Evolutionary conservation across 2,888 invertebrate species (phyloP).

Genomic region (Helobdella robusta): DNA sequence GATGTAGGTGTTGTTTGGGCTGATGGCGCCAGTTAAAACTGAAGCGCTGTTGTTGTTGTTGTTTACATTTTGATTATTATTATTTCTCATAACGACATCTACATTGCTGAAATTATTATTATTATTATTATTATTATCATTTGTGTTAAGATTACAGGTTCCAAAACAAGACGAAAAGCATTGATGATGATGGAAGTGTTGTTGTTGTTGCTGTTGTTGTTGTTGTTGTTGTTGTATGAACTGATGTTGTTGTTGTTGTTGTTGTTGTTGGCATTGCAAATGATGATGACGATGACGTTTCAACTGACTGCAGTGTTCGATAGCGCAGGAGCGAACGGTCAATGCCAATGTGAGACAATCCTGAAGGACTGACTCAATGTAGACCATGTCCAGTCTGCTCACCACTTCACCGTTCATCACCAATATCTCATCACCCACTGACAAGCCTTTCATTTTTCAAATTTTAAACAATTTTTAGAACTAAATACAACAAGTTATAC

Average conservation of each 20-base stretch:
- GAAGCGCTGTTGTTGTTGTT: background rate
- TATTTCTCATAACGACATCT: background rate
- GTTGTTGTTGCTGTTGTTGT: background rate
- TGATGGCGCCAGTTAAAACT: background rate
- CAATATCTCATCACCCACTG: slow-evolving; percentile 95
- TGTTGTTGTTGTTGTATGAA: background rate
- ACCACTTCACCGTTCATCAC: slow-evolving; percentile 96
- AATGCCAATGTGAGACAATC: slow-evolving; percentile 86
- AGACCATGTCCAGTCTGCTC: slow-evolving; percentile 98
- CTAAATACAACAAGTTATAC: too few species aligned
- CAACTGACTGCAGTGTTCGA: slow-evolving; percentile 54
- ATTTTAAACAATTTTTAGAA: too few species aligned
- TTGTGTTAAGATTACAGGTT: too few species aligned
- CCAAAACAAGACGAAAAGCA: too few species aligned
- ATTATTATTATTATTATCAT: background rate
- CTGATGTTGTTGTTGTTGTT: background rate
- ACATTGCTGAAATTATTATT: background rate
- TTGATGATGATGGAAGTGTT: too few species aligned
- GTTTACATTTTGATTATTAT: background rate
- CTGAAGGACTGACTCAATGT: slow-evolving; percentile 87
- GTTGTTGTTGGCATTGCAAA: slow-evolving; percentile 45
- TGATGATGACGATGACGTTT: background rate
- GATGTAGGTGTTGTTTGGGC: background rate
- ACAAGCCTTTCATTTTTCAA: slow-evolving; percentile 64
- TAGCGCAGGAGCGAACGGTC: slow-evolving; percentile 86